Percentiles rank a stretch among this genome's conserved stretches.
Conservation (phyloP, 2,888 invertebrate genomes). For the Nudaria mundana region DNA sequence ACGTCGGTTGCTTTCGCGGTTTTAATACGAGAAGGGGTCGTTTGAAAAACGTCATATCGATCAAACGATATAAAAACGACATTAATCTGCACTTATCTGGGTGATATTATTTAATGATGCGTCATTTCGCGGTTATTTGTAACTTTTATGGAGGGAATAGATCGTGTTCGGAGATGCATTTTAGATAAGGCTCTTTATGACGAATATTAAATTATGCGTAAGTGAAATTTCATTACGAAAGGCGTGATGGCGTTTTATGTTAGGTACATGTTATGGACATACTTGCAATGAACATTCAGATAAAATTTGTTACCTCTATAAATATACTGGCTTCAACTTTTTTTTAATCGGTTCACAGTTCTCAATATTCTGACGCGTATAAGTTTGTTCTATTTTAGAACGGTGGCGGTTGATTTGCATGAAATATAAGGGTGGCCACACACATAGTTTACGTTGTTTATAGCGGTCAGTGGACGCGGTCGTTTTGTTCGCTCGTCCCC, state of each 20-base stretch:
- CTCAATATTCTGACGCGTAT: too few species aligned
- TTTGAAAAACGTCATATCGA: constrained; percentile 57
- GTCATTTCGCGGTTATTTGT: constrained; percentile 77
- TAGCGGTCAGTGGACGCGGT: constrained; percentile 67
- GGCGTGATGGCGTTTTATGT: constrained; percentile 18
- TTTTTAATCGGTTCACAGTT: too few species aligned
- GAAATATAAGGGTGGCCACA: constrained; percentile 79
- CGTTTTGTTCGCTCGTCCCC: constrained; percentile 57
- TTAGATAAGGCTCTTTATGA: constrained; percentile 61
- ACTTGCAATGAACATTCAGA: constrained; percentile 10
- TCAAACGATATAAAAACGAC: constrained; percentile 69
- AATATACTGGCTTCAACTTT: too few species aligned
- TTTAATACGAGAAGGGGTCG: constrained; percentile 66
- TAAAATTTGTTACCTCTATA: not conserved
- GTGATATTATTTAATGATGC: constrained; percentile 77
- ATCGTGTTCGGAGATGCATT: constrained; percentile 55
- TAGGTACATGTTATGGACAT: constrained; percentile 9
- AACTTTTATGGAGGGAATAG: constrained; percentile 67
- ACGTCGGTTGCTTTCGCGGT: constrained; percentile 49
- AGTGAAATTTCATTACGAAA: constrained; percentile 47
- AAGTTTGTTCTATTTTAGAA: constrained; percentile 52
- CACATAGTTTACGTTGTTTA: constrained; percentile 76
- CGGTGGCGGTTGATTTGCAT: constrained; percentile 67
- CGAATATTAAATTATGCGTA: constrained; percentile 43
- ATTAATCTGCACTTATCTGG: constrained; percentile 79